These are phyloP conservation scores for Haplochromis burtoni DNA, from an alignment of 2,113 vertebrate species.

Conservation along the genomic window DNA sequence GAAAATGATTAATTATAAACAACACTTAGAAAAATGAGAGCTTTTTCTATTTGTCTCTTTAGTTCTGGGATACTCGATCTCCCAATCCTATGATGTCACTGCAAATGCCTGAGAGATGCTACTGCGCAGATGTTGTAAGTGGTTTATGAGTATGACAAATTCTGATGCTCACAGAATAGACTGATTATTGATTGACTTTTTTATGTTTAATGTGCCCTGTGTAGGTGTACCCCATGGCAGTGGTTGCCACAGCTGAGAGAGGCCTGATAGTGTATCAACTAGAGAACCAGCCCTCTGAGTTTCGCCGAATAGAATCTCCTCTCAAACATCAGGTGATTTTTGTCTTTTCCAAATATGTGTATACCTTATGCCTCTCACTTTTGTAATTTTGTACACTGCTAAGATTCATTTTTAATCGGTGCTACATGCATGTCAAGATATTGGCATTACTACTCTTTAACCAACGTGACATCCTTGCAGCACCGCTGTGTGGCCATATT, in stretches of 20 bases:
- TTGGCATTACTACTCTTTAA: neutral
- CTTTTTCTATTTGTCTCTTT: neutral
- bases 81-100: conserved; percentile 96
- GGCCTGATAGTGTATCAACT: conserved; percentile 96
- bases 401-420: neutral
- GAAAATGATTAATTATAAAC: neutral
- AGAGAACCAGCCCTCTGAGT: conserved; percentile 96
- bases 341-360: neutral
- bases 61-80: conserved; percentile 99
- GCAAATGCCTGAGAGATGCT: conserved; percentile 92
- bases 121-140: conserved; percentile 97
- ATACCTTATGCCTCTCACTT: neutral
- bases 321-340: conserved; percentile 90
- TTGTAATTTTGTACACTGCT: neutral
- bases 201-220: neutral
- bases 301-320: conserved; percentile 94
- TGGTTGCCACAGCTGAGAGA: conserved; percentile 92
- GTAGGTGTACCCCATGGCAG: conserved; percentile 97
- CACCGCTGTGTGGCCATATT: conserved; percentile 99
- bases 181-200: neutral
- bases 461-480: conserved; percentile 52
- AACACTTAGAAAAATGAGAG: neutral
- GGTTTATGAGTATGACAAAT: neutral
- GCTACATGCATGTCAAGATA: neutral
- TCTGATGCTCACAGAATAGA: neutral